phyloP scores from a whole-genome alignment of 1,140 invertebrate genomes.

The Stenopsyche tienmushanensis region DNA sequence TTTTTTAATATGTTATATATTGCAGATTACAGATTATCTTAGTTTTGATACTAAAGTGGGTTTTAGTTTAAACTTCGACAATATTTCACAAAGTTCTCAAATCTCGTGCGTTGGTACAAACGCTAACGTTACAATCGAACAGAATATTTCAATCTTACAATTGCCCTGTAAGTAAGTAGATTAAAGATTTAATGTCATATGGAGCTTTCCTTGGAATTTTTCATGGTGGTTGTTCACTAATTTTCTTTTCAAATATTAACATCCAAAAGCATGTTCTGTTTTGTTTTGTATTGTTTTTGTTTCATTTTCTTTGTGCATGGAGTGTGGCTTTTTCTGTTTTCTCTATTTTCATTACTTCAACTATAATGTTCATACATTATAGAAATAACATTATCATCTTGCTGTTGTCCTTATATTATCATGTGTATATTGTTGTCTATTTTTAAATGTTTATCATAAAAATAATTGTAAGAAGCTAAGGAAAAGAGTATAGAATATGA shows the following conservation, averaged over 20 bases:
- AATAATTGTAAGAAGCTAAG: too few species aligned
- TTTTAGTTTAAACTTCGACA: conserved; percentile 26
- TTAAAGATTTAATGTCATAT: conserved; percentile 10
- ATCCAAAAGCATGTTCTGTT: background rate
- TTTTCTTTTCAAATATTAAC: background rate
- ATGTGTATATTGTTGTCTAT: too few species aligned
- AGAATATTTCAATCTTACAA: conserved; percentile 23
- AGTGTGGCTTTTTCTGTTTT: conserved; percentile 30
- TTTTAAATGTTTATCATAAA: too few species aligned
- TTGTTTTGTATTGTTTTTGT: background rate
- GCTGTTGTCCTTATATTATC: background rate
- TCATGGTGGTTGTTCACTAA: background rate
- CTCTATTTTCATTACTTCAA: conserved; percentile 6
- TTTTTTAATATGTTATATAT: conserved; percentile 16
- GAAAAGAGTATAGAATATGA: too few species aligned
- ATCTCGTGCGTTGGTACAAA: background rate
- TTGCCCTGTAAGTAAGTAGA: conserved; percentile 38
- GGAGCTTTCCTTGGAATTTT: conserved; percentile 22
- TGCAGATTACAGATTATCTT: conserved; percentile 36
- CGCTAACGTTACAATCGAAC: conserved; percentile 10
- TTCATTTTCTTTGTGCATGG: background rate
- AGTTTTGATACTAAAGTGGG: conserved; percentile 33
- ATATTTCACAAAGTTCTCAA: background rate
- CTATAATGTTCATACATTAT: background rate
- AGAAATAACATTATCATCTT: background rate